Evolutionary conservation across 2,888 invertebrate species (phyloP).

Genomic region (Oligia latruncula): DNA sequence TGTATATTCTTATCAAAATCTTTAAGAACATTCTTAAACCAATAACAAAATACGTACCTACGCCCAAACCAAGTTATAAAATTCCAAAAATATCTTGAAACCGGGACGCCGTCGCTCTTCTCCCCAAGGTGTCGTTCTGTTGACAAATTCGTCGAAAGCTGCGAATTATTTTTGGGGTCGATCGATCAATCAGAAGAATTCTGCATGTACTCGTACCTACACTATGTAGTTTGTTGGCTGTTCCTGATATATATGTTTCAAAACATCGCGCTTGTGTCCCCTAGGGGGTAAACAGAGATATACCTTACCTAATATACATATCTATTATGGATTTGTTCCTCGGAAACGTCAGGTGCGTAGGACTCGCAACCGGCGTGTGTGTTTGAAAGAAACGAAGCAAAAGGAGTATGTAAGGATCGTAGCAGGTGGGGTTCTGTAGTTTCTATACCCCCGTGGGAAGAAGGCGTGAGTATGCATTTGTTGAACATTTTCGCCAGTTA

Average conservation of each 20-base stretch:
- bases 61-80: conserved; percentile 27
- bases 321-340: neutral
- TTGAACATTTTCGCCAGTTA: neutral
- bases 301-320: neutral
- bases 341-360: neutral
- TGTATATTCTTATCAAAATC: neutral
- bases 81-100: conserved; percentile 47
- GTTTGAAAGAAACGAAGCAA: neutral
- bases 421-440: neutral
- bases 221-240: conserved; percentile 37
- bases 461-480: neutral
- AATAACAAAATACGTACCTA: neutral
- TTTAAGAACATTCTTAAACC: neutral
- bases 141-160: conserved; percentile 81
- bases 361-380: neutral
- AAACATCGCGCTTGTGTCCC: neutral
- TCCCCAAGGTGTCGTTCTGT: conserved; percentile 78
- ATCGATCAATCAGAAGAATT: conserved; percentile 81
- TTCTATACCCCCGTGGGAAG: neutral
- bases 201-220: conserved; percentile 51
- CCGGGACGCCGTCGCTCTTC: conserved; percentile 51
- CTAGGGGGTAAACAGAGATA: neutral
- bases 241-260: conserved; percentile 21
- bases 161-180: conserved; percentile 74
- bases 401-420: neutral